Percentiles rank a stretch among this genome's conserved stretches.
Evolutionary conservation across 2,797 vertebrate species (phyloP).

Genomic region (Smutsia gigantea): DNA sequence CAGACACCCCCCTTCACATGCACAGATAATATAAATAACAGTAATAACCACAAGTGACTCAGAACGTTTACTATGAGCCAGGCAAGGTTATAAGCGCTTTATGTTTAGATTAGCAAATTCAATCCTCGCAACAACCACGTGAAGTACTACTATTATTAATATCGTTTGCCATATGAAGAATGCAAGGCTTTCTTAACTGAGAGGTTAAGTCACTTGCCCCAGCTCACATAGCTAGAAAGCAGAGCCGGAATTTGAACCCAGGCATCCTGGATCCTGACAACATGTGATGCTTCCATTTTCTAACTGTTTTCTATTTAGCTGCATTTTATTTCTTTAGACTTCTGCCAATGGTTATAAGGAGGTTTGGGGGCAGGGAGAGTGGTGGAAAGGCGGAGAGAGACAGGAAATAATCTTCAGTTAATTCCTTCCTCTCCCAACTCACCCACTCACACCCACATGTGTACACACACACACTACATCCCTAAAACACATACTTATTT

Average conservation of each 20-base stretch:
- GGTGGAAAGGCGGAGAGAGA: neutral
- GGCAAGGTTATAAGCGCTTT: neutral
- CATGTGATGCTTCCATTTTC: neutral
- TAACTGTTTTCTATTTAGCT: neutral
- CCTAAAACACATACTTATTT: neutral
- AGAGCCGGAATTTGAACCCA: neutral
- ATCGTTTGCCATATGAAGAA: conserved; percentile 4
- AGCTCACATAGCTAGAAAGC: neutral
- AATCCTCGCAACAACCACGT: neutral
- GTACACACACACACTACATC: neutral
- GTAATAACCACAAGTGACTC: neutral
- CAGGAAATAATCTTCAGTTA: neutral
- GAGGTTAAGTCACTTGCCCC: neutral
- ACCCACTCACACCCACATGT: neutral
- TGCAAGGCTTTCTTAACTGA: neutral
- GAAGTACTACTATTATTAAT: neutral
- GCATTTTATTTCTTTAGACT: conserved; percentile 25
- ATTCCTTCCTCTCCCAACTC: neutral
- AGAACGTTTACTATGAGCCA: neutral
- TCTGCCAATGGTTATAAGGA: neutral
- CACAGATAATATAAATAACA: neutral
- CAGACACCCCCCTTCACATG: neutral
- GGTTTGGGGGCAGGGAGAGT: neutral
- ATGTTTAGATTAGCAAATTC: neutral
- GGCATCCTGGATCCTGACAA: neutral